Evolutionary conservation across 2,888 invertebrate species (phyloP), one percentile per base, ranked within the genome.

Genomic region (Lasioglossum oenotherae): DNA sequence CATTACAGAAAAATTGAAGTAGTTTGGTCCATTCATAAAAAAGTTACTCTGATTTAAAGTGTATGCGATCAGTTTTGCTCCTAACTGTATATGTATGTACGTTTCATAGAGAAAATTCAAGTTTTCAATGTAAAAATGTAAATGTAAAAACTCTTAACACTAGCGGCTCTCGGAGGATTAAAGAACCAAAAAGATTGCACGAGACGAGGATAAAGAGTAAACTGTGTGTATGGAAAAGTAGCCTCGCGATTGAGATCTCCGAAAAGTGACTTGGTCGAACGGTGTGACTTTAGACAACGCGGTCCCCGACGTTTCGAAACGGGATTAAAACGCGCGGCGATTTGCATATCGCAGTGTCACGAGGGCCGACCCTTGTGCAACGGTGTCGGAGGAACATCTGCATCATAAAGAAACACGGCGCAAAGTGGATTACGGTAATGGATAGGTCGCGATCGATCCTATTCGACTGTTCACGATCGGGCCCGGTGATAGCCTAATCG

Each of bases 341-440:
- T 93, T 92, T 91, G 90, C 92, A 92, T 93, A 93, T 90, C 88
- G 85, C 83, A 64, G 64, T n/a, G 90, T 86, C 87, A 90, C 86
- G 89, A 57, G 23, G 35, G 23, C 10, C 46, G 19, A 35, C 80
- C 87, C 84, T 85, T 84, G 87, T 87, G 78, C 87, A 53, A 78
- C 73, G 84, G 60, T 74, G 74, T n/a, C 73, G 79, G 41, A 78
- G 85, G 38, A 78, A 85, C 89, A 90, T 90, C 91, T 91, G 91
- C 92, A 90, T 91, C 87, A 92, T 91, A 91, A 92, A 92, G 90
- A 87, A 67, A 87, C 87, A 80, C 81, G 82, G 90, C 82, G 94
- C 91, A 92, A 94, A 94, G 94, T 93, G 94, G 93, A 94, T 93
- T 93, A 92, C 90, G 87, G 92, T 93, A 94, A 94, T 94, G 93